Evolutionary conservation across 2,888 invertebrate genomes (phyloP), one percentile per base, ranked within the genome.

Genomic region (Drosophila mayaguana): DNA sequence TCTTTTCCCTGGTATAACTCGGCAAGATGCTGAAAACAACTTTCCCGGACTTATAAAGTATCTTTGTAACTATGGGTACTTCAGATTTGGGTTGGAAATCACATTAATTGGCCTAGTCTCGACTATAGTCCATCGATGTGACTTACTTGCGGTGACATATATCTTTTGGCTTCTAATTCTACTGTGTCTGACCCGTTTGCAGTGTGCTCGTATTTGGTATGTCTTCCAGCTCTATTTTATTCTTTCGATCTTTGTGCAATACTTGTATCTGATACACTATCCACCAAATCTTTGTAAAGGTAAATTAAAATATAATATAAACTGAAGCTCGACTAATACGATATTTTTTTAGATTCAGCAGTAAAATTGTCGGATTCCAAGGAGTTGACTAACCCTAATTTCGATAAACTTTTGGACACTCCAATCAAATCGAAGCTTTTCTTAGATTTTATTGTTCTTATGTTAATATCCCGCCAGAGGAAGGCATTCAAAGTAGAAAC

Each of bases 61-160:
- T 93, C 93, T 99, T 48, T 93, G 96, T 61, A 99, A 99, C 93
- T 99, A 97, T 92, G 96, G 97, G 18, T 99, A 97, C 93, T 99
- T 98, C 93, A 98, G 98, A 93, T 99, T 99, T 93, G 99, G 99
- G 1, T 94, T 98, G 11, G 98, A 98, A 97, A 95, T 98, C 63
- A 96, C 97, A 59, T 94, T 98, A 74, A 96, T 98, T 83, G 96
- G 96, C 55, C 94, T 97, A 42, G 97, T 98, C 56, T 95, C 96
- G 5, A 95, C 97, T 36, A 97, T 99, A 85, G 97, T 97, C 8
- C 96, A 96, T 2, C 95, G 99, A 50, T 96, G 98, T 93, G 99
- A 99, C 92, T 93, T 97, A 59, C 96, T 96, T 91, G 96, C 98
- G 0, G 94, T 98, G 3, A 89, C 98, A 0, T 99, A 99, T 93